phyloP scores from a whole-genome alignment of 1,140 invertebrate species.

The Conus ventricosus region DNA sequence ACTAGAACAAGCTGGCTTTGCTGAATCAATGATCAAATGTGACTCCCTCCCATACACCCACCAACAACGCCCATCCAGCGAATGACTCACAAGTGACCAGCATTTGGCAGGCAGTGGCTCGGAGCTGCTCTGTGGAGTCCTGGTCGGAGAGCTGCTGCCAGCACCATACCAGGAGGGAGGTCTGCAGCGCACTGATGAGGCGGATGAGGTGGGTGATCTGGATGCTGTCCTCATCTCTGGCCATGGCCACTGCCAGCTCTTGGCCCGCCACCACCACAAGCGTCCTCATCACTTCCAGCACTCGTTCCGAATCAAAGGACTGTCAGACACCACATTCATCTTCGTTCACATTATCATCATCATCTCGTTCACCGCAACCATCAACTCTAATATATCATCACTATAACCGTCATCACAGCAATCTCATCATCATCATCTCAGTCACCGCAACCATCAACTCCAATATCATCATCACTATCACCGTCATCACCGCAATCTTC shows the following conservation, averaged over 20 bases:
- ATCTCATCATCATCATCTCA: too few relatives aligned
- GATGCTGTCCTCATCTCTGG: slow-evolving; percentile 43
- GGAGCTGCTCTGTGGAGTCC: slow-evolving; percentile 13
- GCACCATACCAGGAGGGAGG: slow-evolving; percentile 67
- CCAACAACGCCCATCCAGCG: neutral
- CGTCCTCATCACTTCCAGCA: slow-evolving; percentile 69
- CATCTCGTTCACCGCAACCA: neutral
- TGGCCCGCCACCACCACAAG: slow-evolving; percentile 69
- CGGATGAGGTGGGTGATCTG: slow-evolving; percentile 68
- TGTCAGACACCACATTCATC: slow-evolving; percentile 35
- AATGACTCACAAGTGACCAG: slow-evolving; percentile 21
- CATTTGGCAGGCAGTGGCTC: slow-evolving; percentile 18
- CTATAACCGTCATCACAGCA: too few relatives aligned
- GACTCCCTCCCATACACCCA: neutral
- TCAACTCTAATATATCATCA: neutral
- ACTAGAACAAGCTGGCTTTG: neutral
- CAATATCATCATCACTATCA: neutral
- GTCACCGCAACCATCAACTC: neutral
- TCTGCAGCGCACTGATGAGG: slow-evolving; percentile 70
- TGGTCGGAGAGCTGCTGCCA: slow-evolving; percentile 59
- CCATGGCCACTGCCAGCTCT: slow-evolving; percentile 53
- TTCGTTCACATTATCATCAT: too few relatives aligned
- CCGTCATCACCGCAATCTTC: too few relatives aligned
- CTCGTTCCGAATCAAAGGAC: slow-evolving; percentile 60
- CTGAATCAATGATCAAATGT: neutral